A percentile compares a stretch with the other conserved stretches of the same genome.
Evolutionary conservation across 2,113 vertebrate genomes (phyloP).

Genomic region (Nycticorax nycticorax): DNA sequence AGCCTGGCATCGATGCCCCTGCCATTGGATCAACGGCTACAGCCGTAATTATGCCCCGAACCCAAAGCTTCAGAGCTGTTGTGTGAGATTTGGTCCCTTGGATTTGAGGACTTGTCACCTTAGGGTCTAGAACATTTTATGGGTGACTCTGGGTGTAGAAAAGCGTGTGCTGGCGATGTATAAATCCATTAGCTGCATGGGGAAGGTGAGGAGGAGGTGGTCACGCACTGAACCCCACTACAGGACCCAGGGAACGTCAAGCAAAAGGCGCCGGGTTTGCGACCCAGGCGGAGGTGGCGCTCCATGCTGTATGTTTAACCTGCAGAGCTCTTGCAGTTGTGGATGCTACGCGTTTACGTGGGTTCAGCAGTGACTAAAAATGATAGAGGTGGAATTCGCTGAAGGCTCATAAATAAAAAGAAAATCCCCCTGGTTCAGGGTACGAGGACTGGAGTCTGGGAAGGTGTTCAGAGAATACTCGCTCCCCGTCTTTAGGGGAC

Average conservation of each 20-base stretch:
- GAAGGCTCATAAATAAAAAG: not conserved
- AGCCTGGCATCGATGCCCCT: not conserved
- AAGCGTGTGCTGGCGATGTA: not conserved
- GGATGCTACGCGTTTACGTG: not conserved
- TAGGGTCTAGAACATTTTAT: not conserved
- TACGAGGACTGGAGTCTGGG: not conserved
- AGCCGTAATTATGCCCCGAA: not conserved
- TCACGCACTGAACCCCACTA: not conserved
- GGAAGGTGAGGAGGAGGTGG: not conserved
- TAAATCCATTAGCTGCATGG: not conserved
- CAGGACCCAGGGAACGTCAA: not conserved
- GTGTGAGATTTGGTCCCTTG: not conserved
- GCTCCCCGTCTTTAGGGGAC: not conserved
- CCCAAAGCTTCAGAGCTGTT: not conserved
- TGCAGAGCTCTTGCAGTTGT: not conserved
- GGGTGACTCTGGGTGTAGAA: not conserved
- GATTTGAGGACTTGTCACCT: not conserved
- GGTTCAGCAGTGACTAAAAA: not conserved
- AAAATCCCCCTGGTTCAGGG: not conserved
- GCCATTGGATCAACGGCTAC: too few relatives aligned
- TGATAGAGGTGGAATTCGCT: not conserved
- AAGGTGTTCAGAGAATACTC: not conserved
- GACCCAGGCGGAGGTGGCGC: not conserved
- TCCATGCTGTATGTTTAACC: not conserved
- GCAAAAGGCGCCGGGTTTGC: not conserved